Evolutionary conservation across 2,113 vertebrate genomes (phyloP).

Genomic region (Stercorarius parasiticus): DNA sequence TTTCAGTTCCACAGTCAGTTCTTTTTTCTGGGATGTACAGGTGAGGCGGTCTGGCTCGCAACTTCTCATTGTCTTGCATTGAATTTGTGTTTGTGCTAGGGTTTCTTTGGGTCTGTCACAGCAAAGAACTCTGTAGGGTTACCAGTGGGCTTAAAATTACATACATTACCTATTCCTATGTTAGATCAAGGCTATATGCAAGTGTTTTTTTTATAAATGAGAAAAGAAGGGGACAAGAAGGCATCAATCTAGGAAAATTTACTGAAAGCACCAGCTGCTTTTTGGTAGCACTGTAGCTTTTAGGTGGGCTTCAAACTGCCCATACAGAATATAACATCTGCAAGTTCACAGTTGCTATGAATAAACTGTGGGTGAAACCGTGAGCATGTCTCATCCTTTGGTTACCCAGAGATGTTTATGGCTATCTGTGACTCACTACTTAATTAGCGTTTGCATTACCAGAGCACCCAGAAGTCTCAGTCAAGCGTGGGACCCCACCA

Average conservation of each 20-base stretch:
- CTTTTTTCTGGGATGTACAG: neutral
- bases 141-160: neutral
- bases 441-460: neutral
- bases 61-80: neutral
- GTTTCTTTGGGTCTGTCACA: neutral
- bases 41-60: neutral
- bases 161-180: too few relatives aligned
- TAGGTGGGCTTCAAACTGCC: neutral
- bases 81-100: neutral
- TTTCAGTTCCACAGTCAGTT: neutral
- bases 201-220: neutral
- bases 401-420: neutral
- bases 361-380: neutral
- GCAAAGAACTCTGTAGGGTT: neutral
- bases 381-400: neutral
- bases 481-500: neutral
- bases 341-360: neutral
- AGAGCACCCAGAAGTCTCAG: neutral
- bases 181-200: neutral
- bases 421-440: neutral
- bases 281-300: neutral
- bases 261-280: neutral
- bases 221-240: neutral
- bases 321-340: neutral
- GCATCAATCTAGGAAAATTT: neutral